Evolutionary conservation across 2,797 vertebrate species (phyloP).

Genomic region (Staurois parvus): DNA sequence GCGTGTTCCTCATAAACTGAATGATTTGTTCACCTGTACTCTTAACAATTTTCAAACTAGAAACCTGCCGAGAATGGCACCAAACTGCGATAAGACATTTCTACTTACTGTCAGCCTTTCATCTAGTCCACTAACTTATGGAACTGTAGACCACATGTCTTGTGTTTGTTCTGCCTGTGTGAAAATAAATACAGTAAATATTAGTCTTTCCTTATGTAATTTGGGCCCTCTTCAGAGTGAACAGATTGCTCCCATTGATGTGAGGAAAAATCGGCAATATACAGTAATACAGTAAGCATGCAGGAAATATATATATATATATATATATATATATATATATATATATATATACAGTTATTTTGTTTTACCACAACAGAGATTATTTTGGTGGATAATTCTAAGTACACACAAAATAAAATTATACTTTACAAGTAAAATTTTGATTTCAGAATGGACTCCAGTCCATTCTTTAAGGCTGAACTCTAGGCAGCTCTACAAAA

Average conservation of each 20-base stretch:
- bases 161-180: conserved; percentile 50
- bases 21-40: conserved; percentile 47
- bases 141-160: conserved; percentile 51
- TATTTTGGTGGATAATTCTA: no score
- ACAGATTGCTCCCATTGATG: conserved; percentile 16
- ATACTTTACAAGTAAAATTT: no score
- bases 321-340: no score
- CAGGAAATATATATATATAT: not conserved
- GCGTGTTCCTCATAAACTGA: conserved; percentile 20
- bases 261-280: conserved; percentile 8
- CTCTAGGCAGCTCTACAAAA: no score
- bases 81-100: conserved; percentile 55
- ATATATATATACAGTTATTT: no score
- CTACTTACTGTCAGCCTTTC: conserved; percentile 45
- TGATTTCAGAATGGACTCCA: no score
- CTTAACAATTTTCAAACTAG: conserved; percentile 42
- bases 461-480: no score
- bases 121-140: conserved; percentile 49
- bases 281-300: not conserved
- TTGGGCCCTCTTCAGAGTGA: not conserved
- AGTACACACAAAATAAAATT: no score
- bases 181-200: conserved; percentile 40
- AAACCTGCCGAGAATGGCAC: conserved; percentile 49
- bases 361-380: no score
- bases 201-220: conserved; percentile 29